Evolutionary conservation across 2,113 vertebrate genomes (phyloP), one percentile per base, ranked within the genome.

Genomic region (Austrofundulus limnaeus): DNA sequence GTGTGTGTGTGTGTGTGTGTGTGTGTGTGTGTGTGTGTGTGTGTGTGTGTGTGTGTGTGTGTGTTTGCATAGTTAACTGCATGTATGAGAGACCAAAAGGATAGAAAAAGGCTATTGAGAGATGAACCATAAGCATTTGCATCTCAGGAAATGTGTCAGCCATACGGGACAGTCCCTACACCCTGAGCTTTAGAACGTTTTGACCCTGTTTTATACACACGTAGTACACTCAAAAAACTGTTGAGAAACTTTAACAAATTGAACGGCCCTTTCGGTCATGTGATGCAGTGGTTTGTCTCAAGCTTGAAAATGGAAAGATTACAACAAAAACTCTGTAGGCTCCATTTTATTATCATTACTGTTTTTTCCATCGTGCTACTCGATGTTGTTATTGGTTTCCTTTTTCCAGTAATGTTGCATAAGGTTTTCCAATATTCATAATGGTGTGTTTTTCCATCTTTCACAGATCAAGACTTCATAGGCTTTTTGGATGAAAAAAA

Each of bases 381-480:
- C 14, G 9, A 45, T 19, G 62, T 73, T 75, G 73, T 81, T 84
- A 86, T 84, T 78, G 41, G 65, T 76, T 81, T 87, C 61, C 73
- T 65, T 72, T 71, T 88, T 88, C 85, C 85, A 67, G 81, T 83
- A 88, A 87, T 74, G 68, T 72, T 82, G 80, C 77, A 86, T 89
- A 80, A 83, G 67, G 77, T 84, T 10, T 85, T 89, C 85, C 86
- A 85, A 90, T 89, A 82, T 78, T 66, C 77, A 20, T 46, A 11
- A 63, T 72, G 61, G 80, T 82, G 66, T 76, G 75, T 84, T 87
- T 88, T 86, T 81, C 87, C 87, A 86, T 84, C 82, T 81, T 87
- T 88, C 82, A 88, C 86, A 87, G 84, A 89, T 88, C 83, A 88
- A 80, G 83, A 84, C 82, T 80, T 85, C 85, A 77, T 72, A 60